phyloP scores from a whole-genome alignment of 2,888 invertebrate species.

The Rhodophaea formosa region DNA sequence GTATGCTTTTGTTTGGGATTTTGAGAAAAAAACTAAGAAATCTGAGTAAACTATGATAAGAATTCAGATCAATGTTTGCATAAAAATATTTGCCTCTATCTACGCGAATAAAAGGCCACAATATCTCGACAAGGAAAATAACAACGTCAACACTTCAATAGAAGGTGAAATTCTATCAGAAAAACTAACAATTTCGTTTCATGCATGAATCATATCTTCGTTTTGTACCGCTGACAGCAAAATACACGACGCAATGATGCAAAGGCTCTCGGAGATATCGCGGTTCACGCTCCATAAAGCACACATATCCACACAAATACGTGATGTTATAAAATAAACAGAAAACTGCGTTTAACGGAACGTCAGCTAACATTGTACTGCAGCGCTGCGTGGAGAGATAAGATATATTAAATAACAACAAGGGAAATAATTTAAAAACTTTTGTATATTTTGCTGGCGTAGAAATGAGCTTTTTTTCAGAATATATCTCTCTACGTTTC shows the following conservation, averaged over 20 bases:
- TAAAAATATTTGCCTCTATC: neutral
- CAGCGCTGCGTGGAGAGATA: neutral
- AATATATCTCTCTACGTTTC: too few species aligned
- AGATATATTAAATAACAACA: neutral
- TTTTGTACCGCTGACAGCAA: conserved; percentile 16
- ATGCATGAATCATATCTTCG: conserved; percentile 24
- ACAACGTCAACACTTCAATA: neutral
- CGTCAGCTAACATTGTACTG: conserved; percentile 1
- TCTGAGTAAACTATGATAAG: too few species aligned
- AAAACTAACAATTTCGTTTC: conserved; percentile 8
- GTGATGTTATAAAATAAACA: conserved; percentile 15
- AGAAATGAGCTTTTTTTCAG: neutral
- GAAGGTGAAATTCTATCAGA: neutral
- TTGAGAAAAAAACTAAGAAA: too few species aligned
- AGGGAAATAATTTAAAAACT: neutral
- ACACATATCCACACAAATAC: conserved; percentile 40
- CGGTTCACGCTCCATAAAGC: conserved; percentile 60
- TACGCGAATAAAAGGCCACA: neutral
- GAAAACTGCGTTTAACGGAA: conserved; percentile 6
- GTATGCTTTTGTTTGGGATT: too few species aligned
- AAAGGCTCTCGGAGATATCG: conserved; percentile 50
- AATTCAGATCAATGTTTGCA: too few species aligned
- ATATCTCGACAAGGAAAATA: neutral
- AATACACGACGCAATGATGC: conserved; percentile 34
- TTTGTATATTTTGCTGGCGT: neutral